Percentiles rank a stretch among this genome's conserved stretches.
Evolutionary conservation across 2,888 invertebrate genomes (phyloP).

Genomic region (Ferrisia virgata): DNA sequence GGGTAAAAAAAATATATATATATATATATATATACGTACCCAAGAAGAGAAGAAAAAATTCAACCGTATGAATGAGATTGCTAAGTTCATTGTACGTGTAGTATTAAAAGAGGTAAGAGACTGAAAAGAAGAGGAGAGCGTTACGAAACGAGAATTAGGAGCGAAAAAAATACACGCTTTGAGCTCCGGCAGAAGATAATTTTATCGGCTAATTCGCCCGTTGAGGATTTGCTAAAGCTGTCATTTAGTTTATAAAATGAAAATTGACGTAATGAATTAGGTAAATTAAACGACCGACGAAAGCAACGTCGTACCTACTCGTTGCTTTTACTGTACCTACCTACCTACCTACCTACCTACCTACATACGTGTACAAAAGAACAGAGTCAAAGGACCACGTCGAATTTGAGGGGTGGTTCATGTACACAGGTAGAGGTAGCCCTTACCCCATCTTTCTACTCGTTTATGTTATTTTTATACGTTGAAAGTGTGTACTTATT

Average conservation of each 20-base stretch:
- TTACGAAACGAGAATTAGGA: not conserved
- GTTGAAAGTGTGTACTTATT: not conserved
- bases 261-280: conserved; percentile 30
- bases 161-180: not conserved
- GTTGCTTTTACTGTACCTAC: no score
- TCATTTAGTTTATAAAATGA: conserved; percentile 28
- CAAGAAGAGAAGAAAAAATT: not conserved
- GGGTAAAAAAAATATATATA: no score
- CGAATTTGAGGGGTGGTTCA: no score
- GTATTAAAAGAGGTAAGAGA: not conserved
- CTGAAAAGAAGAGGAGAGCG: not conserved
- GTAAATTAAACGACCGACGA: conserved; percentile 15
- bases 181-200: not conserved
- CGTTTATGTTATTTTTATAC: no score
- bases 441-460: no score
- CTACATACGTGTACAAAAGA: no score
- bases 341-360: no score
- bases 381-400: no score
- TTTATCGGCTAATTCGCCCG: conserved; percentile 15
- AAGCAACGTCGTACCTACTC: not conserved
- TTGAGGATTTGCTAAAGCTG: conserved; percentile 7
- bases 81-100: not conserved
- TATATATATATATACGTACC: no score
- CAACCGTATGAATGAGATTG: not conserved
- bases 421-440: no score